Evolutionary conservation across 35 echinoderm and acorn worm species (phyloP).

Genomic region (Apostichopus parvimensis): DNA sequence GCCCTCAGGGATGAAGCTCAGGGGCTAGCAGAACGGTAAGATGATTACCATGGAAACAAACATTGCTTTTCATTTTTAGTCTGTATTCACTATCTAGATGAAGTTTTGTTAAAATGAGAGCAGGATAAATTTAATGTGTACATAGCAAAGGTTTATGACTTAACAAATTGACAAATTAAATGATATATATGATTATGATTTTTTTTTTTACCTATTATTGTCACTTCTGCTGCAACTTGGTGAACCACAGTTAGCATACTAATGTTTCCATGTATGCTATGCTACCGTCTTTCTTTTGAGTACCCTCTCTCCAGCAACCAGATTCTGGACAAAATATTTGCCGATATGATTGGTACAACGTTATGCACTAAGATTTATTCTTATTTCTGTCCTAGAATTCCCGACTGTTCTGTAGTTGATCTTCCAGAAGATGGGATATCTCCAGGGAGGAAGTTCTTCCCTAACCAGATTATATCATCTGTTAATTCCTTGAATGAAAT

Average conservation of each 20-base stretch:
- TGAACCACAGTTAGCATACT: too few relatives aligned
- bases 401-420: conserved; percentile 21
- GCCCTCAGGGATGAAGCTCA: conserved; percentile 56
- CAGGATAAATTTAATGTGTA: too few relatives aligned
- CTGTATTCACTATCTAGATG: not conserved
- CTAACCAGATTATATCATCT: conserved; percentile 13
- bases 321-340: not conserved
- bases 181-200: too few relatives aligned
- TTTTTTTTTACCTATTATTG: too few relatives aligned
- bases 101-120: too few relatives aligned
- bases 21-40: conserved; percentile 58
- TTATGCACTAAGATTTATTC: not conserved
- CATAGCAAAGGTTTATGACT: too few relatives aligned
- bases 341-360: not conserved
- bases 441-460: conserved; percentile 23
- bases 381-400: not conserved
- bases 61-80: not conserved
- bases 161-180: too few relatives aligned
- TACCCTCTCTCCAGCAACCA: too few relatives aligned
- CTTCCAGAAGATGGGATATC: conserved; percentile 7
- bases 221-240: too few relatives aligned
- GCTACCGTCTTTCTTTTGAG: too few relatives aligned
- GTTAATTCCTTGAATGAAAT: not conserved
- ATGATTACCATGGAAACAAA: not conserved
- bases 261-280: too few relatives aligned